Evolutionary conservation across 1,140 invertebrate genomes (phyloP).

Genomic region (Orussus abietinus): DNA sequence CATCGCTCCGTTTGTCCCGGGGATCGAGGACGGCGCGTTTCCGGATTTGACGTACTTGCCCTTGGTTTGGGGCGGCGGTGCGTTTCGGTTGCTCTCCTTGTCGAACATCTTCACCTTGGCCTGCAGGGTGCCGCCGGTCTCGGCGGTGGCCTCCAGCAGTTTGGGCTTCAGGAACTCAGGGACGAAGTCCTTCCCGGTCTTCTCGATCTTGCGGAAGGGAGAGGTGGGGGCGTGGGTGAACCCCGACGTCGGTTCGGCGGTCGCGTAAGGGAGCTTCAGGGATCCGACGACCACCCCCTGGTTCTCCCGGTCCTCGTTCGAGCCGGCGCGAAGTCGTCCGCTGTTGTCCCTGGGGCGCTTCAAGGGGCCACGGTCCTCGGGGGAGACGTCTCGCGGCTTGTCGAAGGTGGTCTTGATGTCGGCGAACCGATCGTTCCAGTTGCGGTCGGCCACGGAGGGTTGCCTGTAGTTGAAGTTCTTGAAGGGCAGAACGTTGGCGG

Average conservation of each 20-base stretch:
- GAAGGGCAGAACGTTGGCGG: constrained; percentile 33
- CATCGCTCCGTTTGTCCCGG: not conserved
- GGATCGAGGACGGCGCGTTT: constrained; percentile 5
- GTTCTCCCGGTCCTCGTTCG: no score
- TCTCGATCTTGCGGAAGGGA: constrained; percentile 45
- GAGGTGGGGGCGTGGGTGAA: constrained; percentile 47
- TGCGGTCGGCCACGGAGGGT: constrained; percentile 45
- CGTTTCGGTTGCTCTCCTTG: constrained; percentile 15
- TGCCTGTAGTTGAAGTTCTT: constrained; percentile 37
- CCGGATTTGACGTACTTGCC: constrained; percentile 22
- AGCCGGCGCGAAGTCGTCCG: no score
- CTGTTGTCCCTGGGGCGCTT: no score
- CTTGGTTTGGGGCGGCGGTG: constrained; percentile 2
- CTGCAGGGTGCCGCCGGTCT: constrained; percentile 26
- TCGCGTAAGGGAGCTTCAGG: constrained; percentile 17
- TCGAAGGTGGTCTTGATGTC: constrained; percentile 85
- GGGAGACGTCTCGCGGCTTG: no score
- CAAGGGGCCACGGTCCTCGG: no score
- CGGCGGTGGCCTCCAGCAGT: constrained; percentile 8
- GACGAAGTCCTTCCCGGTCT: constrained; percentile 16
- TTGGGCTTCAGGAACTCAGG: constrained; percentile 26
- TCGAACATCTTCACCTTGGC: constrained; percentile 48
- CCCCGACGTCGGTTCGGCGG: constrained; percentile 21
- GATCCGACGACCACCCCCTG: constrained; percentile 23
- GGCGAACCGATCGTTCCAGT: constrained; percentile 78